phyloP scores from a whole-genome alignment of 2,888 invertebrate species.

The Drosophila siamana region DNA sequence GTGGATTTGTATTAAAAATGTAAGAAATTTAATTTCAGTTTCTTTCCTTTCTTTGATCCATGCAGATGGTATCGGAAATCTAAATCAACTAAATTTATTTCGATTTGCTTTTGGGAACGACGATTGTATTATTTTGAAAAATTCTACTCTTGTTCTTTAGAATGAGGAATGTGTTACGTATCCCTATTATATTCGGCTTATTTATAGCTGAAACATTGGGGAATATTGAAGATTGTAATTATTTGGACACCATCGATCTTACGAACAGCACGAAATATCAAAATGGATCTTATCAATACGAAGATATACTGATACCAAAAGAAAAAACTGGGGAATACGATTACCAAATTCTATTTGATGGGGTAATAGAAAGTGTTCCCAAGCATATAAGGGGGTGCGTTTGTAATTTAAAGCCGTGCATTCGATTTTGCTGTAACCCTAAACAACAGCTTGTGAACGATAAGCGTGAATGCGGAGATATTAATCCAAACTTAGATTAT shows the following conservation, averaged over 20 bases:
- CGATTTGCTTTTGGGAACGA: too few species aligned
- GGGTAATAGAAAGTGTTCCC: conserved; percentile 5
- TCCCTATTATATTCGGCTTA: background rate
- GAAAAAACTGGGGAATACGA: conserved; percentile 48
- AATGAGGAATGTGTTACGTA: background rate
- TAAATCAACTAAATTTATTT: background rate
- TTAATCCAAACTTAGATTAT: background rate
- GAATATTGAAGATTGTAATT: conserved; percentile 73
- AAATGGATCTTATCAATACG: conserved; percentile 62
- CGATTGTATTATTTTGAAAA: too few species aligned
- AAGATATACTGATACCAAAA: conserved; percentile 56
- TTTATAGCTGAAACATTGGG: conserved; percentile 84
- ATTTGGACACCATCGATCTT: conserved; percentile 61
- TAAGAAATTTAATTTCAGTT: background rate
- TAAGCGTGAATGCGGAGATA: conserved; percentile 6
- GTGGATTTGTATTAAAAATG: background rate
- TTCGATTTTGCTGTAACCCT: conserved; percentile 30
- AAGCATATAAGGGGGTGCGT: conserved; percentile 61
- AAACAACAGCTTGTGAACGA: background rate
- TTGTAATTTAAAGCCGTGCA: conserved; percentile 6
- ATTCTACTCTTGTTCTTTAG: too few species aligned
- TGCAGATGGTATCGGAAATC: background rate
- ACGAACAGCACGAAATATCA: conserved; percentile 23
- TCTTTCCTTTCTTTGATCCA: background rate
- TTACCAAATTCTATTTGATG: conserved; percentile 33